Conservation (phyloP, 2,888 invertebrate genomes). For the Sisyra terminalis region DNA sequence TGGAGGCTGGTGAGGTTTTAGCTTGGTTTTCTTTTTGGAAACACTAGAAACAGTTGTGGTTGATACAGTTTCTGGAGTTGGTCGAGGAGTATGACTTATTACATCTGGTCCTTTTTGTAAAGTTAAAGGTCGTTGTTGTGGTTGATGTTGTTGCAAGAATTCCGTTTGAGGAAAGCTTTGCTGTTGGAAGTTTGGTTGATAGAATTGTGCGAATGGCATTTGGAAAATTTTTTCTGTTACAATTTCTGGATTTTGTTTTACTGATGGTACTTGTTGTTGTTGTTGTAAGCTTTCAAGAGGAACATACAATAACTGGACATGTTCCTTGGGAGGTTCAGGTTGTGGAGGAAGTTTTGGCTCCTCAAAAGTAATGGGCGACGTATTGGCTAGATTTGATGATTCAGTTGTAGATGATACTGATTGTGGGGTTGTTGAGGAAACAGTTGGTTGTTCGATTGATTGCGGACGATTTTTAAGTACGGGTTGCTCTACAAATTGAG, state of each 20-base stretch:
- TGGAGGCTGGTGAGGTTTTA: conserved; percentile 70
- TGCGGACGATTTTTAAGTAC: conserved; percentile 10
- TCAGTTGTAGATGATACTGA: conserved; percentile 7
- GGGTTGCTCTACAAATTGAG: conserved; percentile 12
- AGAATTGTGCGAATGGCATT: neutral
- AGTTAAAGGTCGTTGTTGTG: conserved; percentile 18
- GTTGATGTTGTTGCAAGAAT: conserved; percentile 24
- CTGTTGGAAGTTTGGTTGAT: conserved; percentile 6
- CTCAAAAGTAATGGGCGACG: conserved; percentile 5
- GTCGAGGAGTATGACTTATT: conserved; percentile 15
- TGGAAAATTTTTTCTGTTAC: conserved; percentile 11
- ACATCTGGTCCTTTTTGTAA: too few relatives aligned
- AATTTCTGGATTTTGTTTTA: conserved; percentile 6
- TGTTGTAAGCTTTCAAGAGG: conserved; percentile 52
- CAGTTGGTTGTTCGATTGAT: neutral
- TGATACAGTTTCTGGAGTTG: conserved; percentile 23
- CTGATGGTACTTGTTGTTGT: conserved; percentile 8
- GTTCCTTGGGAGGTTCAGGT: conserved; percentile 25
- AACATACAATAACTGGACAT: conserved; percentile 66
- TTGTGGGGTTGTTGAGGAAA: conserved; percentile 9
- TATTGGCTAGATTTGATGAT: conserved; percentile 6
- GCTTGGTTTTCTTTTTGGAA: conserved; percentile 23
- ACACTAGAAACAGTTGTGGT: conserved; percentile 26
- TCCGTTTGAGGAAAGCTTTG: conserved; percentile 21
- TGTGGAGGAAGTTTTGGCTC: neutral